Conservation (phyloP, 2,113 vertebrate genomes). For the Choloepus hoffmanni region DNA sequence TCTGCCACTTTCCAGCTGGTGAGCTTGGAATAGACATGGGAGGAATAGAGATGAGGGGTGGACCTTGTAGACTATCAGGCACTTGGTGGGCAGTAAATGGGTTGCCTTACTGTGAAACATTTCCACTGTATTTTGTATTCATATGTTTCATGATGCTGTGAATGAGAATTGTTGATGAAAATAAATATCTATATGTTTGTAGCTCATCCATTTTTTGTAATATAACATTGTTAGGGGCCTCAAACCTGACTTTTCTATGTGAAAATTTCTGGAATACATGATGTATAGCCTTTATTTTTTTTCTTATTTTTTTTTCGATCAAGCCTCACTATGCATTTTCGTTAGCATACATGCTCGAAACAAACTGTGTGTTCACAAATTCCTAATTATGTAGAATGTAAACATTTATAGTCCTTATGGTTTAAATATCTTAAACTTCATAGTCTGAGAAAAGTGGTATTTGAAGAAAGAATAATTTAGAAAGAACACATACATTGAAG, state of each 20-base stretch:
- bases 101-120: neutral
- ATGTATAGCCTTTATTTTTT: neutral
- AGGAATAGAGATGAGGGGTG: neutral
- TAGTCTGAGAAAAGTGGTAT: neutral
- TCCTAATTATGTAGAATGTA: neutral
- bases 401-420: neutral
- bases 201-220: slow-evolving; percentile 7
- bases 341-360: slow-evolving; percentile 21
- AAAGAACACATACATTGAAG: slow-evolving; percentile 39
- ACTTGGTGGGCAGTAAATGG: neutral
- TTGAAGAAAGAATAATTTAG: slow-evolving; percentile 38
- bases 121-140: slow-evolving; percentile 6
- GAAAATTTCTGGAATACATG: neutral
- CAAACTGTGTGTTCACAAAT: neutral
- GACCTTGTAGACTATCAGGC: slow-evolving; percentile 11
- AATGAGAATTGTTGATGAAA: slow-evolving; percentile 39
- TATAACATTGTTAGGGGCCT: neutral
- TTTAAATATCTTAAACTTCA: slow-evolving; percentile 40
- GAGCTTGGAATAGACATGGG: neutral
- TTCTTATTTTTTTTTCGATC: neutral
- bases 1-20: neutral
- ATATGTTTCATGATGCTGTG: neutral
- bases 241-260: slow-evolving; percentile 2
- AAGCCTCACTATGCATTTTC: neutral
- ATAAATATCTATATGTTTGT: neutral